These are phyloP conservation scores for Drosophila burlai DNA, from an alignment of 1,140 invertebrate genomes.

Conservation along the genomic window DNA sequence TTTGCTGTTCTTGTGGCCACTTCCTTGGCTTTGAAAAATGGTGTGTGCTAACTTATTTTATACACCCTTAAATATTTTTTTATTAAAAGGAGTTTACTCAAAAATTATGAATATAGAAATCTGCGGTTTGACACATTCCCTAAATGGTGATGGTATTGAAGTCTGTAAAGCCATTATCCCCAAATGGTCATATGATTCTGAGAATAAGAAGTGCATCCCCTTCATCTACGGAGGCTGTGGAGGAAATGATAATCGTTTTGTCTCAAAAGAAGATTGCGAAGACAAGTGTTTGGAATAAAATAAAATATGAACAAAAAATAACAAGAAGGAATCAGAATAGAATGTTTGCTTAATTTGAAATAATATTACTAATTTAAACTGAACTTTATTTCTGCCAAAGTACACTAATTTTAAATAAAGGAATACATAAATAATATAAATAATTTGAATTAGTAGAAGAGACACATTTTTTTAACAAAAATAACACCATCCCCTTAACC, in stretches of 20 bases:
- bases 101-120: conserved; percentile 11
- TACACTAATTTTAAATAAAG: background rate
- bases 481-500: background rate
- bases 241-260: conserved; percentile 95
- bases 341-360: background rate
- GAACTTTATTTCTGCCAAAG: too few species aligned
- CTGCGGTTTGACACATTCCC: conserved; percentile 42
- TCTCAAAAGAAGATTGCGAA: conserved; percentile 29
- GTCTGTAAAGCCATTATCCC: conserved; percentile 34
- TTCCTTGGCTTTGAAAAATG: conserved; percentile 43
- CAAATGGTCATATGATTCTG: conserved; percentile 88
- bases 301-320: background rate
- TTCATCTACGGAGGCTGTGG: conserved; percentile 93
- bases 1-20: conserved; percentile 16
- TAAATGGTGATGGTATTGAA: conserved; percentile 27
- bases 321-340: background rate
- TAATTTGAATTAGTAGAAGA: background rate
- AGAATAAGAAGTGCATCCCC: conserved; percentile 89
- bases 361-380: too few species aligned
- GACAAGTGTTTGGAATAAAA: conserved; percentile 40
- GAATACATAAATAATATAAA: background rate
- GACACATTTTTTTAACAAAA: too few species aligned
- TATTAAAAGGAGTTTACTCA: too few species aligned
- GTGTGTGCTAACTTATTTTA: conserved; percentile 12
- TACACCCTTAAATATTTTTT: background rate